phyloP scores from a whole-genome alignment of 2,888 invertebrate species.

The Meandrusa payeni region DNA sequence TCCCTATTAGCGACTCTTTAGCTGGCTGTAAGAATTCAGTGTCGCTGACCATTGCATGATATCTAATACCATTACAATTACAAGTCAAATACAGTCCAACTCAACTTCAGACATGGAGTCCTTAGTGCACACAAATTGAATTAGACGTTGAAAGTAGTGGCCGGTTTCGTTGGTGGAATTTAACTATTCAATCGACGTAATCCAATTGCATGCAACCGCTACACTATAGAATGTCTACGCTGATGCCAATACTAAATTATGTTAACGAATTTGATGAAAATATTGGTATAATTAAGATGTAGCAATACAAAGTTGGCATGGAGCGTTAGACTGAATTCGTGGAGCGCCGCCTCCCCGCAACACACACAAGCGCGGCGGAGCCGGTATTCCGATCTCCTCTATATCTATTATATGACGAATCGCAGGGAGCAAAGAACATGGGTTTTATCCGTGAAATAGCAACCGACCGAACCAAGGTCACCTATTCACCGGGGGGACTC shows the following conservation, averaged over 20 bases:
- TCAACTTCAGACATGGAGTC: slow-evolving; percentile 57
- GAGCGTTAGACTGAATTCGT: slow-evolving; percentile 39
- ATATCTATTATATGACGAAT: slow-evolving; percentile 28
- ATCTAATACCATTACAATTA: slow-evolving; percentile 56
- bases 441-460: no score
- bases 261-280: no score
- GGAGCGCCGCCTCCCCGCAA: slow-evolving; percentile 50
- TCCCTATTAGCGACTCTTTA: slow-evolving; percentile 74
- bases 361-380: slow-evolving; percentile 76
- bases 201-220: slow-evolving; percentile 65
- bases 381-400: slow-evolving; percentile 66
- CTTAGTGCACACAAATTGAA: slow-evolving; percentile 59
- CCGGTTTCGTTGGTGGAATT: slow-evolving; percentile 49
- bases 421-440: slow-evolving; percentile 29
- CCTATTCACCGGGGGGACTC: no score
- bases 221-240: slow-evolving; percentile 54
- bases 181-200: slow-evolving; percentile 45
- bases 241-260: slow-evolving; percentile 38
- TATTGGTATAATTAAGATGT: background rate
- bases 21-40: slow-evolving; percentile 65
- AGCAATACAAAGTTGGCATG: slow-evolving; percentile 39
- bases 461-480: no score
- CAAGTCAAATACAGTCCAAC: slow-evolving; percentile 46
- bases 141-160: slow-evolving; percentile 58
- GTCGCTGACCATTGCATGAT: slow-evolving; percentile 75